A percentile compares a stretch with the other conserved stretches of the same genome.
Conservation (phyloP, 2,888 invertebrate genomes). For the Chloromyia formosa region DNA sequence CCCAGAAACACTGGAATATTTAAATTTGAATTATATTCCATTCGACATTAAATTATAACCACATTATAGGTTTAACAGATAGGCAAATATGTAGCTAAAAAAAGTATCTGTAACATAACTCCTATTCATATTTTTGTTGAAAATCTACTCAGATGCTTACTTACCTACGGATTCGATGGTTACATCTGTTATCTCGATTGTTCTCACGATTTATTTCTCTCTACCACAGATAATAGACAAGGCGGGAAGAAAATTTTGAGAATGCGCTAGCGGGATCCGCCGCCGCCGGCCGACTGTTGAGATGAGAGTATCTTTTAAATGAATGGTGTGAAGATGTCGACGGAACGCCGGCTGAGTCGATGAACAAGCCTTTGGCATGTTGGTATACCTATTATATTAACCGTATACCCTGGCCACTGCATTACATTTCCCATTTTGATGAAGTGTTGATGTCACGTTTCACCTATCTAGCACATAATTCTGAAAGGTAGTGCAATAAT, state of each 20-base stretch:
- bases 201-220: conserved; percentile 30
- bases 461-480: conserved; percentile 32
- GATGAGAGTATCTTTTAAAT: neutral
- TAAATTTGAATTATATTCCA: conserved; percentile 10
- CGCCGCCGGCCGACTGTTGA: neutral
- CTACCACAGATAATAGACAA: neutral
- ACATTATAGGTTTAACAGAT: neutral
- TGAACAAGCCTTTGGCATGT: neutral
- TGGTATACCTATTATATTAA: neutral
- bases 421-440: conserved; percentile 6
- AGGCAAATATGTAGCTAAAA: too few relatives aligned
- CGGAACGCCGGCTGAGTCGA: neutral
- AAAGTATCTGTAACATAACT: too few relatives aligned
- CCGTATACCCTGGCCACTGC: too few relatives aligned
- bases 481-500: conserved; percentile 25
- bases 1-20: conserved; percentile 19
- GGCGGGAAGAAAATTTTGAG: neutral
- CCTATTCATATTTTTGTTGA: too few relatives aligned
- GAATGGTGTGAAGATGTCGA: neutral
- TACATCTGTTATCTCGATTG: conserved; percentile 11
- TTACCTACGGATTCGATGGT: too few relatives aligned
- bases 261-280: neutral
- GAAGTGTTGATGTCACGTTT: conserved; percentile 42
- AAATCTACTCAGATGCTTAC: too few relatives aligned
- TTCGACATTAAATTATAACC: neutral